These are phyloP conservation scores for Scleropages formosus DNA, from an alignment of 2,797 vertebrate genomes.

Conservation along the genomic window DNA sequence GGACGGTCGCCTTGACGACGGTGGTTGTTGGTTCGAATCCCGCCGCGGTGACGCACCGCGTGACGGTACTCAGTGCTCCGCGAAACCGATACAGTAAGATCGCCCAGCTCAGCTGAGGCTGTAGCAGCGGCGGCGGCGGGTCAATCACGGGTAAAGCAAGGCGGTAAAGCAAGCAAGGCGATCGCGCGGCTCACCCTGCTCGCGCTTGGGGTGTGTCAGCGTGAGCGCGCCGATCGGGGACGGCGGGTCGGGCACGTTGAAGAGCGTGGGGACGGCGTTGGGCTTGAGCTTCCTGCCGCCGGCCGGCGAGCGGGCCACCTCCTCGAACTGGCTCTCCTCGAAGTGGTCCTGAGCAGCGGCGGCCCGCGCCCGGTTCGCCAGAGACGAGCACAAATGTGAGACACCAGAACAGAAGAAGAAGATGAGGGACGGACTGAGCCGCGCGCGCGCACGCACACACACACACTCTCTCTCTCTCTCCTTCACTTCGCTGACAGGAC, in stretches of 20 bases:
- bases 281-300: constrained; percentile 77
- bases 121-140: background rate
- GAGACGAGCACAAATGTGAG: constrained; percentile 1
- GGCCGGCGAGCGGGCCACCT: constrained; percentile 73
- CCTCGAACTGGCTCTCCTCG: constrained; percentile 77
- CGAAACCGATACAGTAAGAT: no score
- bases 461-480: no score
- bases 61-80: no score
- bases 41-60: no score
- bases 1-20: no score
- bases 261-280: constrained; percentile 76
- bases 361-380: no score
- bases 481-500: background rate
- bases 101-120: background rate
- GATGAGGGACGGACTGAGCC: no score
- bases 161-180: background rate
- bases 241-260: constrained; percentile 65
- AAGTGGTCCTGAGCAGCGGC: constrained; percentile 71
- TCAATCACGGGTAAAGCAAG: background rate
- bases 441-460: no score
- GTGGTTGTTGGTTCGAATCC: no score
- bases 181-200: constrained; percentile 60
- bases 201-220: constrained; percentile 64
- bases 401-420: background rate
- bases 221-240: constrained; percentile 65